Base-by-base conservation (phyloP, 1,140 invertebrate genomes). In the Drosophila murphyi region DNA sequence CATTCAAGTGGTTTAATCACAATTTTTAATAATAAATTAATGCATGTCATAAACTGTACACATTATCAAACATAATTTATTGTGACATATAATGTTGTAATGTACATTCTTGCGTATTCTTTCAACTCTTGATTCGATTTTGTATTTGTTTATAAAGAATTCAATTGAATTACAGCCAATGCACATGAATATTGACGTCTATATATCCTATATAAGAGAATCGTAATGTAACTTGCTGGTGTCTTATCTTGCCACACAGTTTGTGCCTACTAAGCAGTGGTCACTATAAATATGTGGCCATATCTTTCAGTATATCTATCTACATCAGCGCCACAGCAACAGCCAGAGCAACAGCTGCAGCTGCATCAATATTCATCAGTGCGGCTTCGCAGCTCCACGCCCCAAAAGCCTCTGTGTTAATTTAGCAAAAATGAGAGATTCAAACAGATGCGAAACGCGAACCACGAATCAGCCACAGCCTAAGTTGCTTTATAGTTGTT, bases 361-460 rank as follows among this genome's bases (percentile, higher is more conserved):
- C 72, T 69, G 56, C 72, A 74, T 56, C 65, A 74, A 61, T 56
- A 73, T 55, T 69, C 56, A 73, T 48, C 64, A 48, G 32, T 60
- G 56, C 20, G n/a, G 39, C 59, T 61, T 35, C 7, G n/a, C 29
- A 28, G 52, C 55, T 56, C 56, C 51, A 50, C 57, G 57, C 64
- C 72, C 72, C 55, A 62, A 61, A 55, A 52, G 39, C 63, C 56
- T 60, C 68, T 73, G 55, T 72, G 71, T 73, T 73, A 68, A 68
- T 73, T 73, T 68, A 73, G 71, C 64, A 69, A 74, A 74, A 74
- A 41, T 56, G 32, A 71, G 48, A 57, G 71, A 73, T 41, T 65
- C 71, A 47, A 67, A 57, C 62, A 56, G 34, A 71, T 71, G 51
- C 68, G 57, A 69, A 43, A 48, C 20, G 45, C 64, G 32, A 47